Evolutionary conservation across 1,140 invertebrate genomes (phyloP), one percentile per base, ranked within the genome.

Genomic region (Muscidifurax raptorellus): DNA sequence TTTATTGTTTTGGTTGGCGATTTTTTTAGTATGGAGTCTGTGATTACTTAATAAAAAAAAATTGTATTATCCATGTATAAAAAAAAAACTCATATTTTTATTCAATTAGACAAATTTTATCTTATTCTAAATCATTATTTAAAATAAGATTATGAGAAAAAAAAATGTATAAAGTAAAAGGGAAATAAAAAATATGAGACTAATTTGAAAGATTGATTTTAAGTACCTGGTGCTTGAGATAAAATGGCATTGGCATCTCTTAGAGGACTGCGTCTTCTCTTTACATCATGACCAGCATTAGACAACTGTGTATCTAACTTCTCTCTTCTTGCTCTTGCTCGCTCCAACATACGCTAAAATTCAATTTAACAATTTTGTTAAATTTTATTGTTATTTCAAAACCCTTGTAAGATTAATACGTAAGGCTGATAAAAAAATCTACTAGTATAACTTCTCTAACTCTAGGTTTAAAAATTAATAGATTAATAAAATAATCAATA

Each of bases 251-350:
- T 94, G 18, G 91, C 90, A 88, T 94, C 93, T 83, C 91, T 91
- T 30, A 93, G 88, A 64, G 93, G 93, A 79, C 90, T 92, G 78
- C 89, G 88, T 72, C 90, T 89, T 77, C 86, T 90, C 78, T 90
- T 90, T 40, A 91, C 82, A 85, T 93, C 89, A 72, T 93, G 91
- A 64, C 92, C 93, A 40, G 91, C 91, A 87, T 91, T 93, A n/a
- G 90, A 89, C 28, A 93, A 87, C 85, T 93, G 90, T 67, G 86
- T 91, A 83, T 94, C 89, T 75, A 94, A 88, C 86, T 94, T 93
- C 89, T 93, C 94, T 83, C 94, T 92, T n/a, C 94, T 92, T 78
- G 92, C 93, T 85, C 91, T 93, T 77, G 94, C 94, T 82, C 94
- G 90, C 74, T 94, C 93, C 75, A 95, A 88, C 91, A 95, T 94